Evolutionary conservation across 2,888 invertebrate genomes (phyloP).

Genomic region (Bellardia bayeri): DNA sequence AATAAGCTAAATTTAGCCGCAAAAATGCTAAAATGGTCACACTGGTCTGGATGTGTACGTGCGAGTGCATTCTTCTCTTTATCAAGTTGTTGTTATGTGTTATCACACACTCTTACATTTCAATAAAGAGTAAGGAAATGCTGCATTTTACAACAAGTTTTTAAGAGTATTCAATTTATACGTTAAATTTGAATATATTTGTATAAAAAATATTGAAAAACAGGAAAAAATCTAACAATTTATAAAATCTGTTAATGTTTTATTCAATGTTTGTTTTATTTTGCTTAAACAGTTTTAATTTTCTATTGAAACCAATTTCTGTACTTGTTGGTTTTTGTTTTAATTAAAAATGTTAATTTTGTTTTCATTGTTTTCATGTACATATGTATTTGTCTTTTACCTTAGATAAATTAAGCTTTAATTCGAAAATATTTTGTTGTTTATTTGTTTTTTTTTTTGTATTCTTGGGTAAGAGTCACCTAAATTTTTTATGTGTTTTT

Average conservation of each 20-base stretch:
- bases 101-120: no score
- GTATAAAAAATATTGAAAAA: no score
- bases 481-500: constrained; percentile 41
- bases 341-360: constrained; percentile 65
- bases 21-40: no score
- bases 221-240: no score
- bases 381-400: constrained; percentile 16
- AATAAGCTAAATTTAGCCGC: no score
- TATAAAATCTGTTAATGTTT: no score
- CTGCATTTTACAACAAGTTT: neutral
- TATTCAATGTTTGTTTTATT: no score
- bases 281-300: neutral
- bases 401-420: constrained; percentile 51
- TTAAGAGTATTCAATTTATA: neutral
- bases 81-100: no score
- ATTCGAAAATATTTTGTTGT: constrained; percentile 36
- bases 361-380: neutral
- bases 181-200: neutral
- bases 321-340: constrained; percentile 33
- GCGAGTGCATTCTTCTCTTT: no score
- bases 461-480: constrained; percentile 27
- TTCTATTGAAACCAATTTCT: neutral
- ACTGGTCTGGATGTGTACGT: no score
- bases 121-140: neutral
- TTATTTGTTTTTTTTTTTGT: constrained; percentile 15